A percentile compares a stretch with the other conserved stretches of the same genome.
Conservation (phyloP, 2,797 vertebrate genomes). For the Sphenodon punctatus region DNA sequence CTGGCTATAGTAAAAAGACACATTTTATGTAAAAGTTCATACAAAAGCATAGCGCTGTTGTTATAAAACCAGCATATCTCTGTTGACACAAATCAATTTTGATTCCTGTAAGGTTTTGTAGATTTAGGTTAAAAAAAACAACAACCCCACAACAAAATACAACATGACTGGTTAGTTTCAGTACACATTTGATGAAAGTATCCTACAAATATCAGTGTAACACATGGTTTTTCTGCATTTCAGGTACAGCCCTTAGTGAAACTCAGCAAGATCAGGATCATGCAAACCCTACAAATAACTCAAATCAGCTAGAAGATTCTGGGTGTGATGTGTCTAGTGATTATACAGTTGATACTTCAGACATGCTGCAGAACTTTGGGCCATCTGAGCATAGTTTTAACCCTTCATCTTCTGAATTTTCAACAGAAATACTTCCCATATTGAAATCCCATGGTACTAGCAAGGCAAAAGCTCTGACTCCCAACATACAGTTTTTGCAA, state of each 20-base stretch:
- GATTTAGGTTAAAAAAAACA: not conserved
- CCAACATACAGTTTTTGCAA: conserved; percentile 84
- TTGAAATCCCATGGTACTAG: not conserved
- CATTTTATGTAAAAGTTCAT: no score
- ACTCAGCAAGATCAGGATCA: conserved; percentile 60
- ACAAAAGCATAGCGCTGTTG: no score
- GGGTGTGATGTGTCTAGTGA: conserved; percentile 77
- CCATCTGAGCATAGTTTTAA: not conserved
- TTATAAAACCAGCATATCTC: no score
- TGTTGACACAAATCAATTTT: no score
- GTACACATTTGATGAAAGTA: not conserved
- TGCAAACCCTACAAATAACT: conserved; percentile 42
- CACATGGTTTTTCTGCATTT: conserved; percentile 54
- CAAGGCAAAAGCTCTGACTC: conserved; percentile 46
- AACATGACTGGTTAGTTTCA: no score
- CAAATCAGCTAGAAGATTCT: conserved; percentile 72
- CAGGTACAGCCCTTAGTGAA: conserved; percentile 47
- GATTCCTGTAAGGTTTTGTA: no score
- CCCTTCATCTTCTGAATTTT: not conserved
- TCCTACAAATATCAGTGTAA: not conserved
- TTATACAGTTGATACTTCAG: conserved; percentile 48
- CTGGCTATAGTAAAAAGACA: no score
- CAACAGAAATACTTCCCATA: conserved; percentile 33
- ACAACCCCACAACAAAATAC: not conserved
- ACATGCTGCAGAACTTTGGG: conserved; percentile 33